Base-by-base conservation (phyloP, 2,797 vertebrate genomes). In the Iguana delicatissima region DNA sequence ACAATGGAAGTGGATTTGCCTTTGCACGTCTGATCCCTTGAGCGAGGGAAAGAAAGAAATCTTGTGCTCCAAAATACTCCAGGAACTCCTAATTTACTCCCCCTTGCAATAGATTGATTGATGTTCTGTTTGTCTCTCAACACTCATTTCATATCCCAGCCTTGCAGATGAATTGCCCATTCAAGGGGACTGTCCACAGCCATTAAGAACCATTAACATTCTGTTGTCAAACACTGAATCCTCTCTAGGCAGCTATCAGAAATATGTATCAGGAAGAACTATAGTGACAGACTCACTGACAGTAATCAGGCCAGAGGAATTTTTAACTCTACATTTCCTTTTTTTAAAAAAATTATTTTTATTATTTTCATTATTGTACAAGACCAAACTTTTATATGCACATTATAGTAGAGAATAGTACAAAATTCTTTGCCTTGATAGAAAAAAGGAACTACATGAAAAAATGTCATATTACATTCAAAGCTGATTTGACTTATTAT, bases 191-290 rank as follows among this genome's bases (percentile, higher is more conserved):
- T 50, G 32, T 62, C 26, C 20, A 73, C 59, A 69, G 20, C 13
- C 67, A 80, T 80, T 87, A 80, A 69, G 46, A 69, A 64, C 69
- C 62, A 88, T 73, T 88, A 82, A 73, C 10, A 52, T 85, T 72
- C 9, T 57, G 67, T n/a, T 69, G 26, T 57, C 52, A 82, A 82
- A 42, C 81, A 32, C 52, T 73, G 64, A n/a, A 29, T 67, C 26
- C 1, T 16, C 52, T 73, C 26, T 32, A 82, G 50, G 24, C 29
- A 85, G 64, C 18, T 18, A 88, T 74, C n/a, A 57, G 35, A 86
- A 86, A 20, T 6, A 86, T 73, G 22, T 42, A 6, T 88, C 52
- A 38, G 76, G 64, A 32, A 87, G 72, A 81, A 87, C 35, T 38
- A 35, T 50, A 35, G 42, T 72, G 32, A 42, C 32, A 82, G 46